These are phyloP conservation scores for Coleophora deauratella DNA, from an alignment of 2,888 invertebrate genomes.

Conservation along the genomic window DNA sequence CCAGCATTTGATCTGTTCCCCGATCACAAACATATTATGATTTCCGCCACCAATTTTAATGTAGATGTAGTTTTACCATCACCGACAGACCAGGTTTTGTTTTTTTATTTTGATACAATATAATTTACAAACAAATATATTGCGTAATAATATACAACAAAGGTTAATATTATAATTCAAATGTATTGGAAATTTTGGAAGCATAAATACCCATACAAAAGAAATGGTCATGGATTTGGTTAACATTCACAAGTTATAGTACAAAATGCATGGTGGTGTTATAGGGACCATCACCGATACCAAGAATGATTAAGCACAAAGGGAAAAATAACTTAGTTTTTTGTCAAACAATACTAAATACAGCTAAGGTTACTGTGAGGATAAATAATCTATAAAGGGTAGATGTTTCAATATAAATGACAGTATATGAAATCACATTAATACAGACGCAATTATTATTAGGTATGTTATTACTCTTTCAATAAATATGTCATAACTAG, in stretches of 20 bases:
- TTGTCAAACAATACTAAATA: constrained; percentile 19
- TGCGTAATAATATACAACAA: neutral
- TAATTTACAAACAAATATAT: neutral
- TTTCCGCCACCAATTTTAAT: constrained; percentile 8
- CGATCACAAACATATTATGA: constrained; percentile 29
- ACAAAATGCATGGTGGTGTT: constrained; percentile 48
- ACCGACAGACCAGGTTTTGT: too few species aligned
- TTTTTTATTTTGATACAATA: too few species aligned
- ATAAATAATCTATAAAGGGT: constrained; percentile 21
- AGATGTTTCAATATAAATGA: constrained; percentile 9
- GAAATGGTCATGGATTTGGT: constrained; percentile 17
- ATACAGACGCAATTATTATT: too few species aligned
- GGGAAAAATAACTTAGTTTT: constrained; percentile 51
- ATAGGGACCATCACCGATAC: constrained; percentile 67
- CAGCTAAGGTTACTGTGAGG: constrained; percentile 19
- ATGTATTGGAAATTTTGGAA: too few species aligned
- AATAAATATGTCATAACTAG: constrained; percentile 8
- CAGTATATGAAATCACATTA: too few species aligned
- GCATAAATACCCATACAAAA: too few species aligned
- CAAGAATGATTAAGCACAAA: constrained; percentile 71
- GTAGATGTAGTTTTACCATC: neutral
- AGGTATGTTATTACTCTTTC: constrained; percentile 9
- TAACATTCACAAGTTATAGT: constrained; percentile 40
- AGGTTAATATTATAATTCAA: neutral
- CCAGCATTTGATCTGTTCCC: constrained; percentile 54